These are phyloP conservation scores for Drosophila ogumai DNA, from an alignment of 1,140 invertebrate species.

Conservation along the genomic window DNA sequence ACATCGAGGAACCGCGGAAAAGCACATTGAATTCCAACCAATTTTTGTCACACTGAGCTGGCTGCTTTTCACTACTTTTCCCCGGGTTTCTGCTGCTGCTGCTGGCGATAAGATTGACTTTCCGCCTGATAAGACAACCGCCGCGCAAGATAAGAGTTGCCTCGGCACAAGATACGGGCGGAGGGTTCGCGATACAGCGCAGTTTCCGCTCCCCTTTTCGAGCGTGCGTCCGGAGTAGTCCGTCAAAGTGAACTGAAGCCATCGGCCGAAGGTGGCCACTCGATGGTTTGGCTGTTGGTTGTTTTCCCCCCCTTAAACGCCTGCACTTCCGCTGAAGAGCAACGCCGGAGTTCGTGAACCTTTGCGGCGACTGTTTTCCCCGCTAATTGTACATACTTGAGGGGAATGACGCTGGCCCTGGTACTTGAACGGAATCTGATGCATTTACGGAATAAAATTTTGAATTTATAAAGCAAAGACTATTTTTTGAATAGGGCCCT, in stretches of 20 bases:
- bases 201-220: constrained; percentile 11
- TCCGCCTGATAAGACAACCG: constrained; percentile 42
- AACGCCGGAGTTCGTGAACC: constrained; percentile 24
- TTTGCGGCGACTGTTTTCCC: background rate
- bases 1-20: constrained; percentile 13
- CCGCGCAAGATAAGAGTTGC: constrained; percentile 32
- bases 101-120: constrained; percentile 49
- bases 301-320: background rate
- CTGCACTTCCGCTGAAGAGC: constrained; percentile 31
- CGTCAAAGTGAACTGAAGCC: constrained; percentile 50
- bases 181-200: constrained; percentile 18
- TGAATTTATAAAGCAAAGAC: constrained; percentile 32
- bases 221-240: constrained; percentile 35
- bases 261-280: constrained; percentile 26
- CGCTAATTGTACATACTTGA: constrained; percentile 41
- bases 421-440: constrained; percentile 2
- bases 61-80: constrained; percentile 32
- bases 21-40: constrained; percentile 41
- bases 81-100: constrained; percentile 15
- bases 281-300: background rate
- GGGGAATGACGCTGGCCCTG: background rate
- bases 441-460: constrained; percentile 42
- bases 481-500: constrained; percentile 6
- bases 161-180: constrained; percentile 25
- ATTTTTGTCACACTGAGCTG: constrained; percentile 38